Evolutionary conservation across 2,888 invertebrate species (phyloP), one percentile per base, ranked within the genome.

Genomic region (Sphecodes monilicornis): DNA sequence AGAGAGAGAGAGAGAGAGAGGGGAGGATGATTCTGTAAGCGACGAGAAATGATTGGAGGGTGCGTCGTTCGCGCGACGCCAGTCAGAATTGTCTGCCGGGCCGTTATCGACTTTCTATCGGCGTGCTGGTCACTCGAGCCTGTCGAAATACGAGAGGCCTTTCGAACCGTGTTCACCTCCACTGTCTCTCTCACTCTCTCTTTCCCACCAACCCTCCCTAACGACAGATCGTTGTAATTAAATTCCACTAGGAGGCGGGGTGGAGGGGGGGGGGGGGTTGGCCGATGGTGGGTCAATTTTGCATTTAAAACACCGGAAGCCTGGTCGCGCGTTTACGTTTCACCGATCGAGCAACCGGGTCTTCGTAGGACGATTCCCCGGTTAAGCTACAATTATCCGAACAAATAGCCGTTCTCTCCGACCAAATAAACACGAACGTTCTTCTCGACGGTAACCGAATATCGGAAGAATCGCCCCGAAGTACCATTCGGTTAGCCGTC

Each of bases 201-300:
- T 50, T 22, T 0, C 22, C 46, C 50, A n/a, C 54, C 75, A 70
- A 71, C 46, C 72, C 66, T 32, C 18, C 11, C 1, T 18, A 78
- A 75, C 81, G 86, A 81, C 87, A 68, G 87, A 80, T 86, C 84
- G 79, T 86, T 86, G 78, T 86, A 86, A 86, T 86, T 86, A 86
- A 86, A 86, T 86, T 86, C 79, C 50, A 50, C n/a, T 78, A 36
- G 74, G 70, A 16, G 50, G 13, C 26, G 22, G 26, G 16, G n/a
- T n/a, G n/a, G n/a, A n/a, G n/a, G n/a, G n/a, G 74, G 70, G 10
- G 50, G 13, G 26, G 22, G 26, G 16, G 46, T 16, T 43, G 18
- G 43, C 5, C n/a, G n/a, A 10, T 32, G 78, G 32, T 66, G 68
- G 60, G 46, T 80, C 78, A 76, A 86, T 86, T 86, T 81, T 81